Base-by-base conservation (phyloP, 2,888 invertebrate genomes). In the Thera britannica region DNA sequence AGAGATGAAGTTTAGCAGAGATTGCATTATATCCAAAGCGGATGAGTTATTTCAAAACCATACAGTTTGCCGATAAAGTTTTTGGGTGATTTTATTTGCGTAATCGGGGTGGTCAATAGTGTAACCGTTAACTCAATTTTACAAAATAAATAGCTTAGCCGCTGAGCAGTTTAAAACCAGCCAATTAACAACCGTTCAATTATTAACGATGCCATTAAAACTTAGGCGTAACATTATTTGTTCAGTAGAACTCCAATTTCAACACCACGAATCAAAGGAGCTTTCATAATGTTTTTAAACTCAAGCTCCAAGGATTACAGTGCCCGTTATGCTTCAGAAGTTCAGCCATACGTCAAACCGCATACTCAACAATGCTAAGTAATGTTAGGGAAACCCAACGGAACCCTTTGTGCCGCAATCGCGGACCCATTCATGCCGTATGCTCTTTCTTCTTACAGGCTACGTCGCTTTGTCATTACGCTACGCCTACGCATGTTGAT, bases 331-430 rank as follows among this genome's bases (percentile, higher is more conserved):
- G 48, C 49, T 55, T 65, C 48, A 55, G 59, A 59, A 55, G 48
- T 65, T 54, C 59, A 55, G 55, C 48, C 55, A 59, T 55, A 59
- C 59, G 38, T 48, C 52, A 58, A 56, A 62, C 59, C 51, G 38
- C 51, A 51, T 48, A 34, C 52, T 62, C 44, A 44, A 65, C 69
- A 65, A 65, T 57, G 41, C 74, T 77, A 75, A 75, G 82, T 80
- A 83, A 83, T 82, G 79, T 82, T 82, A 72, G 72, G 70, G 74
- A 71, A 69, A 44, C 62, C 80, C 83, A 85, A 72, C 72, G 70
- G 73, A 71, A 69, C 46, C 64, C 80, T 84, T 86, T 84, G 83
- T 83, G 67, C 64, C 67, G 73, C 79, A 83, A 87, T 84, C 84
- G 79, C 73, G 67, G 72, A 76, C 75, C 81, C 77, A 82, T 86